Percentiles rank a stretch among this genome's conserved stretches.
Conservation (phyloP, 2,113 vertebrate genomes). For the Lampris megalopsis region DNA sequence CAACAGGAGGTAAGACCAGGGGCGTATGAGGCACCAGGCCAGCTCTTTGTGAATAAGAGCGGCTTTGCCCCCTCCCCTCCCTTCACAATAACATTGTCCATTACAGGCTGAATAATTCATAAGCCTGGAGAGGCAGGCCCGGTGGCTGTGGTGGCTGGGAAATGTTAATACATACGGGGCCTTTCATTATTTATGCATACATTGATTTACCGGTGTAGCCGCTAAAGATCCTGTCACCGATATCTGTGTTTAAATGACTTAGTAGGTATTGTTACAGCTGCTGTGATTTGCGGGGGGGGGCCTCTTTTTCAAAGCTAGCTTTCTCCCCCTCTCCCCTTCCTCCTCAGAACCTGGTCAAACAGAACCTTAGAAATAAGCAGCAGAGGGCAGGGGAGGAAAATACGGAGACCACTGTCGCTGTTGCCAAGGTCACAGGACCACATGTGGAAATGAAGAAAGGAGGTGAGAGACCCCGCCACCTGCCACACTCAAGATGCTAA, state of each 20-base stretch:
- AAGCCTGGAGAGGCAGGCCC: conserved; percentile 32
- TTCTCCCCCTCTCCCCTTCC: background rate
- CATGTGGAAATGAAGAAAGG: conserved; percentile 59
- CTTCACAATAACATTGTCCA: conserved; percentile 58
- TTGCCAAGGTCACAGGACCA: conserved; percentile 27
- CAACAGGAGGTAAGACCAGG: conserved; percentile 81
- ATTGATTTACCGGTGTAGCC: conserved; percentile 67
- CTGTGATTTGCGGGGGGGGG: conserved; percentile 38
- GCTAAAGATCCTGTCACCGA: conserved; percentile 65
- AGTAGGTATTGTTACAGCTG: conserved; percentile 31
- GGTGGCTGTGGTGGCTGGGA: conserved; percentile 54
- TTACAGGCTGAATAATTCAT: conserved; percentile 77
- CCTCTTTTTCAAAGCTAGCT: conserved; percentile 10
- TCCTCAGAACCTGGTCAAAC: conserved; percentile 75
- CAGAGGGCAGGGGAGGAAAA: conserved; percentile 37
- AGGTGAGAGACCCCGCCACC: conserved; percentile 64
- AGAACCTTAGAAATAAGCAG: conserved; percentile 79
- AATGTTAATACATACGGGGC: conserved; percentile 73
- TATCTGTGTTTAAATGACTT: conserved; percentile 63
- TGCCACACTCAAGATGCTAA: conserved; percentile 2
- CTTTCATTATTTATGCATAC: conserved; percentile 72
- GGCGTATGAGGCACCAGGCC: conserved; percentile 27
- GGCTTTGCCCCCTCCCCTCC: conserved; percentile 35
- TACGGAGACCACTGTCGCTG: conserved; percentile 19
- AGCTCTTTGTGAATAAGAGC: conserved; percentile 53